Conservation (phyloP, 2,113 vertebrate genomes). For the Petrocephalus microphthalmus region DNA sequence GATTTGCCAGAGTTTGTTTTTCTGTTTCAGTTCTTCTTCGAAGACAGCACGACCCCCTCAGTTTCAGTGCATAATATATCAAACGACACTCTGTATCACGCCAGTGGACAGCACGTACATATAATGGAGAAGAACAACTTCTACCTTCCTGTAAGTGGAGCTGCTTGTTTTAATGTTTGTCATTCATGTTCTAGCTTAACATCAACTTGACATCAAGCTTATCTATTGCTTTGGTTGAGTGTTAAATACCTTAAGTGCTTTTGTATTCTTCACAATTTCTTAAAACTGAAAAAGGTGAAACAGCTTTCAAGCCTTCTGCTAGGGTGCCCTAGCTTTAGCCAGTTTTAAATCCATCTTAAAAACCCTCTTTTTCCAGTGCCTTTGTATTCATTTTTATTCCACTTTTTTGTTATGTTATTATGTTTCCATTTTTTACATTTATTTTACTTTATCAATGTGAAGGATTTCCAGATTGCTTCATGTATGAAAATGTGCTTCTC, state of each 20-base stretch:
- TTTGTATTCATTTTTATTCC: neutral
- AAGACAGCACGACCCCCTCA: conserved; percentile 53
- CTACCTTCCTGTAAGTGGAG: conserved; percentile 86
- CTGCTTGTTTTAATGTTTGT: neutral
- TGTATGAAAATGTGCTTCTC: neutral
- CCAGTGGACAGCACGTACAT: conserved; percentile 56
- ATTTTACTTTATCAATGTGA: neutral
- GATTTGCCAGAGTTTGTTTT: neutral
- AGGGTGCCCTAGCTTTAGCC: neutral
- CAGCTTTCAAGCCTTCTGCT: neutral
- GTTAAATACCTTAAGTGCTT: neutral
- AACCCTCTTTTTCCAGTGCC: neutral
- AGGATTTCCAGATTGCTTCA: neutral
- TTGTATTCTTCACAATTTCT: neutral
- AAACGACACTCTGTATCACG: conserved; percentile 66
- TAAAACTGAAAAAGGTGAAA: neutral
- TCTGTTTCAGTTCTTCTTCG: conserved; percentile 81
- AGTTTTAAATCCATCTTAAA: neutral
- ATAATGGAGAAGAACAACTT: conserved; percentile 75
- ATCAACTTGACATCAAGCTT: neutral
- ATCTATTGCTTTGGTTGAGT: neutral
- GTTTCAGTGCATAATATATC: conserved; percentile 69
- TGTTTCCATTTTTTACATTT: neutral
- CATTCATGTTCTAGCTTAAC: neutral
- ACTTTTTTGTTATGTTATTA: neutral